Evolutionary conservation across 2,888 invertebrate genomes (phyloP).

Genomic region (Clivina fossor): DNA sequence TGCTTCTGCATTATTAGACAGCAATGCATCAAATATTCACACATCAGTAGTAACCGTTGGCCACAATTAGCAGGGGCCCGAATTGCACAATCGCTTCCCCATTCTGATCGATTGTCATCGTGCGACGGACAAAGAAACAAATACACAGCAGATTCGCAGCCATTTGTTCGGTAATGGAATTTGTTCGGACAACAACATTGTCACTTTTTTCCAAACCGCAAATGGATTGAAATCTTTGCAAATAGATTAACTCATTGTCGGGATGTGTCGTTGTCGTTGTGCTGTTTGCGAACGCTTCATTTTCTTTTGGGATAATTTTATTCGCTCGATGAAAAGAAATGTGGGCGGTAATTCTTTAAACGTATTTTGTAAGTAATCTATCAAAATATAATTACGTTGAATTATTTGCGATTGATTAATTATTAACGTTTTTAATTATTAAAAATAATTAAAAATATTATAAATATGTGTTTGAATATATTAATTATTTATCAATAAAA

Average conservation of each 20-base stretch:
- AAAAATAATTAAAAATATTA: no score
- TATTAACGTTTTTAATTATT: no score
- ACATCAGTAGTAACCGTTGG: conserved; percentile 7
- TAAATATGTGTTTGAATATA: no score
- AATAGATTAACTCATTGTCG: conserved; percentile 32
- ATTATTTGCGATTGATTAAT: no score
- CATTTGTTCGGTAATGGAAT: no score
- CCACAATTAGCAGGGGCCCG: conserved; percentile 13
- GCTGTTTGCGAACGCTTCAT: conserved; percentile 9
- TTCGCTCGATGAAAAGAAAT: no score
- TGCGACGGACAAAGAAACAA: conserved; percentile 1
- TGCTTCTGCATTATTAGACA: conserved; percentile 11
- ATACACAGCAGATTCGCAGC: conserved; percentile 15
- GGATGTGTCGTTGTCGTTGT: conserved; percentile 4
- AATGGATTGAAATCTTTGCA: conserved; percentile 34
- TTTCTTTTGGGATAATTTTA: conserved; percentile 7
- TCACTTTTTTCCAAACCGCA: conserved; percentile 28
- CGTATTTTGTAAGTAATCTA: no score
- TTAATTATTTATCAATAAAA: no score
- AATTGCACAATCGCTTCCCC: no score
- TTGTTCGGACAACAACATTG: conserved; percentile 24
- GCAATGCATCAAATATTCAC: conserved; percentile 17
- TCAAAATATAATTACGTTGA: no score
- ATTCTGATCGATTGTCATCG: conserved; percentile 25
- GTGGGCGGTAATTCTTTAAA: no score